Base-by-base conservation (phyloP, 1,140 invertebrate genomes). In the Conus ventricosus region DNA sequence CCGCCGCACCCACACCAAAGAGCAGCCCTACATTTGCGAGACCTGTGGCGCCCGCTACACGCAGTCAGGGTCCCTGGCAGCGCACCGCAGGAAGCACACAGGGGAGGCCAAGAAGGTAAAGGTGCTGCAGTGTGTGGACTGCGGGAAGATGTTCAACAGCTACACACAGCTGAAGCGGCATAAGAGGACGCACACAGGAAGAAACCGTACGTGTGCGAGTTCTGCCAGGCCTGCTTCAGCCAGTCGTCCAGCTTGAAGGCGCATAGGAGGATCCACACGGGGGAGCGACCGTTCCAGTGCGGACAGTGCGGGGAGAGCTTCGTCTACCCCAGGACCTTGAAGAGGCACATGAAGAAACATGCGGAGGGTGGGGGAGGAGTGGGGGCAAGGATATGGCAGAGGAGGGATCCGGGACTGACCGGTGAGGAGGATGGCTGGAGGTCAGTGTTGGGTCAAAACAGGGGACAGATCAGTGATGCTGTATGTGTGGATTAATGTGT, bases 261-360 rank as follows among this genome's bases (percentile, higher is more conserved):
- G n/a, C 95, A 96, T 87, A 92, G 91, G 86, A 54, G 93, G 54
- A 92, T 93, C 57, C 95, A 96, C 89, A 94, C 92, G 13, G 95
- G 94, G 6, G 93, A 94, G 63, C 88, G 89, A 20, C 93, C 91
- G 55, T 95, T 92, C 83, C 93, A 92, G 82, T 96, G 95, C 88
- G 90, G 93, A 63, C 93, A 92, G 88, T 96, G 95, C 91, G 94
- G 94, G 8, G 83, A 89, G 54, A 25, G 54, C 51, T 90, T 90
- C 27, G 23, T 76, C 13, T 84, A 88, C 39, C 87, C 63, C 23
- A n/a, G 81, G 20, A 82, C 63, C 2, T 51, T 88, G 27, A 67
- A 85, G 39, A 75, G 84, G n/a, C 84, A 85, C 71, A 57, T 67
- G 63, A 75, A 75, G 71, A 85, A 76, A 23, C 84, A 85, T 27